Conservation (phyloP, 1,140 invertebrate genomes). For the Conus betulinus region DNA sequence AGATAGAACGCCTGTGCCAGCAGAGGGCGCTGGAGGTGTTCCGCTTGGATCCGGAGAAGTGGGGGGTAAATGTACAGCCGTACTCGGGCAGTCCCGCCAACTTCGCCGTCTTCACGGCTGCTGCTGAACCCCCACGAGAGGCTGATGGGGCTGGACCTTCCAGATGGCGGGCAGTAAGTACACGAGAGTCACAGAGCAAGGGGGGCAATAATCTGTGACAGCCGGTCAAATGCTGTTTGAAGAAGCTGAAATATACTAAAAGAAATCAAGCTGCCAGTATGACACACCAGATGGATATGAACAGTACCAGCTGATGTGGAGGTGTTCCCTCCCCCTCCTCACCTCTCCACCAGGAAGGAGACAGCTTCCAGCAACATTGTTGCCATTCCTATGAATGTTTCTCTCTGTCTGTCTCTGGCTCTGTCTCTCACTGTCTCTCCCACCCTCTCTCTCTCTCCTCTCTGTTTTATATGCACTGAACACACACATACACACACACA, state of each 20-base stretch:
- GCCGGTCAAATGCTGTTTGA: not conserved
- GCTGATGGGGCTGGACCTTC: slow-evolving; percentile 97
- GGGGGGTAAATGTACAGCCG: slow-evolving; percentile 99
- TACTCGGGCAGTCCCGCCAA: slow-evolving; percentile 98
- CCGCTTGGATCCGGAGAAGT: slow-evolving; percentile 86
- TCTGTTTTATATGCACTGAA: too few species aligned
- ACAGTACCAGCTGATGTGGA: too few species aligned
- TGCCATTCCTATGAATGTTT: too few species aligned
- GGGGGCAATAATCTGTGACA: not conserved
- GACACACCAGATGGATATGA: too few species aligned
- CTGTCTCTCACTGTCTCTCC: not conserved
- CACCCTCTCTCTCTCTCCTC: slow-evolving; percentile 3
- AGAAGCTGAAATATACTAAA: not conserved
- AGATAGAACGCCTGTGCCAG: slow-evolving; percentile 93
- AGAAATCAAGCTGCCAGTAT: too few species aligned
- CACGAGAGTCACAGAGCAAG: too few species aligned
- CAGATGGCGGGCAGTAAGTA: slow-evolving; percentile 93
- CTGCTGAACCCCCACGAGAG: slow-evolving; percentile 89
- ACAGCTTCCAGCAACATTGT: too few species aligned
- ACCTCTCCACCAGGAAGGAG: too few species aligned
- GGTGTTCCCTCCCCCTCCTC: too few species aligned
- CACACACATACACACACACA: too few species aligned
- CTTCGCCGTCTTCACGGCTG: slow-evolving; percentile 85
- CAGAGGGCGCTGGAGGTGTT: slow-evolving; percentile 90
- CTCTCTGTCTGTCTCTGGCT: too few species aligned